A percentile compares a stretch with the other conserved stretches of the same genome.
Evolutionary conservation across 2,113 vertebrate genomes (phyloP).

Genomic region (Ptilorrhoa leucosticta): DNA sequence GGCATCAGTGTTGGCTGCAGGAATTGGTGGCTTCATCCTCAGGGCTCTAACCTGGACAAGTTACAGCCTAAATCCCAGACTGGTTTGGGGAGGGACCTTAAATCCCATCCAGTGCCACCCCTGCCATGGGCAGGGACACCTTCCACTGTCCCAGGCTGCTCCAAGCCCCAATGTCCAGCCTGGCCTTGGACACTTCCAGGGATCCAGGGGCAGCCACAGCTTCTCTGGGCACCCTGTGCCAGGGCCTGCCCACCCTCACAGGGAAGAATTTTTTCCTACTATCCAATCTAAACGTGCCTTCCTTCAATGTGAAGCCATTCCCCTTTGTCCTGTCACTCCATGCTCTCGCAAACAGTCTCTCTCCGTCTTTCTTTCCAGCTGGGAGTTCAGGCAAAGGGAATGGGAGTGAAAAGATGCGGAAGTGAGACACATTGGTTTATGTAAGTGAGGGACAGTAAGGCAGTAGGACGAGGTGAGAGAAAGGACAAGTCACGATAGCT

Average conservation of each 20-base stretch:
- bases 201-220: background rate
- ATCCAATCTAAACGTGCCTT: background rate
- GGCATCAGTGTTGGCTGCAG: background rate
- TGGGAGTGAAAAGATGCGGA: background rate
- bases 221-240: background rate
- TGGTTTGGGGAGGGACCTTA: background rate
- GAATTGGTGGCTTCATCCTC: background rate
- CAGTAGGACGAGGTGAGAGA: background rate
- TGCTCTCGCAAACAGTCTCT: background rate
- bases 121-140: background rate
- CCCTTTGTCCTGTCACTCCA: background rate
- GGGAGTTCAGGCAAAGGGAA: background rate
- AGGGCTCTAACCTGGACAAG: background rate
- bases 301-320: background rate
- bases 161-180: background rate
- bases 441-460: background rate
- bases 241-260: background rate
- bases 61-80: background rate
- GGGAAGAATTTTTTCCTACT: background rate
- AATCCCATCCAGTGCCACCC: background rate
- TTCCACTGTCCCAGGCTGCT: background rate
- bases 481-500: background rate
- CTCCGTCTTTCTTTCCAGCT: background rate
- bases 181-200: background rate
- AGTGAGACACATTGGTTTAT: background rate